Evolutionary conservation across 1,140 invertebrate species (phyloP).

Genomic region (Cardiocondyla obscurior): DNA sequence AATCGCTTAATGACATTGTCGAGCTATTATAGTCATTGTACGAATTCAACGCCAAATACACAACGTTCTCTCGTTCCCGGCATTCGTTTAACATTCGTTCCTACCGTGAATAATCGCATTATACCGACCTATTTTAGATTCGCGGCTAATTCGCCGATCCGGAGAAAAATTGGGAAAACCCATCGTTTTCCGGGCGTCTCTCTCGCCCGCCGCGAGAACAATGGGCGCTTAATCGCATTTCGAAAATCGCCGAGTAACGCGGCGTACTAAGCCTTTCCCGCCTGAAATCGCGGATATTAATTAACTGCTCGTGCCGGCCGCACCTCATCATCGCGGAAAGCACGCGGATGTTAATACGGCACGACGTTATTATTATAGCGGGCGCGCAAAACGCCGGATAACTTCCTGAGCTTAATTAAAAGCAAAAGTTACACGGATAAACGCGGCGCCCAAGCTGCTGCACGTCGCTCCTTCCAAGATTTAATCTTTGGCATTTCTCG

Average conservation of each 20-base stretch:
- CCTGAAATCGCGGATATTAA: slow-evolving; percentile 47
- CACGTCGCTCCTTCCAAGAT: slow-evolving; percentile 34
- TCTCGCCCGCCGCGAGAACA: not conserved
- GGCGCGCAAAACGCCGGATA: slow-evolving; percentile 34
- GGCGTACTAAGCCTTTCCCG: slow-evolving; percentile 11
- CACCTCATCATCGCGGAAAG: not conserved
- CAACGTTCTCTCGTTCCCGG: slow-evolving; percentile 49
- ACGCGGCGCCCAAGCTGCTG: not conserved
- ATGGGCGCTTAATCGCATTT: slow-evolving; percentile 21
- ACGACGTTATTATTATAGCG: slow-evolving; percentile 1
- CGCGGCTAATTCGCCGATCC: slow-evolving; percentile 26
- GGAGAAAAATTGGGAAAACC: slow-evolving; percentile 18
- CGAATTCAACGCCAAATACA: slow-evolving; percentile 65
- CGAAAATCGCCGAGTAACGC: slow-evolving; percentile 25
- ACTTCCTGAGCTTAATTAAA: slow-evolving; percentile 51
- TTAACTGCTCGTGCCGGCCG: slow-evolving; percentile 23
- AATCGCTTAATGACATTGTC: slow-evolving; percentile 69
- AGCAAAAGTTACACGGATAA: slow-evolving; percentile 51
- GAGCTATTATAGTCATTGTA: slow-evolving; percentile 65
- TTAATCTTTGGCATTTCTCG: slow-evolving; percentile 44
- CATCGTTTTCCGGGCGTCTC: not conserved
- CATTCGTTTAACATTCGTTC: slow-evolving; percentile 52
- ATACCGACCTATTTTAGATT: slow-evolving; percentile 54
- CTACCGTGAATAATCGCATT: slow-evolving; percentile 54
- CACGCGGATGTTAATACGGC: slow-evolving; percentile 31